Percentiles rank a stretch among this genome's conserved stretches.
phyloP scores from a whole-genome alignment of 37 sponge, comb jelly and placozoan species.

The Eunapius fragilis region DNA sequence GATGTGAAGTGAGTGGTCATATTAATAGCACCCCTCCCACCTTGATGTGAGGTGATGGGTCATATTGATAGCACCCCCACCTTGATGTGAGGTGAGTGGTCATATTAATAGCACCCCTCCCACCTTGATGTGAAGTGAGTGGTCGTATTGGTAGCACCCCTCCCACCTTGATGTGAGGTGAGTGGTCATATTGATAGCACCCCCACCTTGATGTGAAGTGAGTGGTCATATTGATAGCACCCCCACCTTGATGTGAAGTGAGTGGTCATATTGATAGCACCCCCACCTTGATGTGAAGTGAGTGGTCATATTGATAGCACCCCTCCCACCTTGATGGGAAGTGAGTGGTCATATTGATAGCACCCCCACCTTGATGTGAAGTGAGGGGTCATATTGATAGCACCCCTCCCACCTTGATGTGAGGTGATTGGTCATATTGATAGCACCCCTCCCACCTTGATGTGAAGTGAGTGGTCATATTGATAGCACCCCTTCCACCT shows the following conservation, averaged over 20 bases:
- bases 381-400: slow-evolving; percentile 10
- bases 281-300: too few species aligned
- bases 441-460: not conserved
- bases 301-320: not conserved
- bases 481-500: not conserved
- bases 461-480: slow-evolving; percentile 34
- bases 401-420: not conserved
- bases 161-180: slow-evolving; percentile 31
- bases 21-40: not conserved
- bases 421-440: slow-evolving; percentile 31
- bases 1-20: slow-evolving; percentile 32
- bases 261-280: too few species aligned
- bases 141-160: not conserved
- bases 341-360: slow-evolving; percentile 8
- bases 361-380: not conserved
- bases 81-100: slow-evolving; percentile 37
- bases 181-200: not conserved
- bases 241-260: not conserved
- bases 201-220: slow-evolving; percentile 22
- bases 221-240: not conserved
- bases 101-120: not conserved
- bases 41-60: slow-evolving; percentile 36
- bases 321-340: slow-evolving; percentile 20
- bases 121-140: slow-evolving; percentile 38
- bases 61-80: not conserved